Conservation (phyloP, 2,797 vertebrate species). For the Sebastes matsubarae region DNA sequence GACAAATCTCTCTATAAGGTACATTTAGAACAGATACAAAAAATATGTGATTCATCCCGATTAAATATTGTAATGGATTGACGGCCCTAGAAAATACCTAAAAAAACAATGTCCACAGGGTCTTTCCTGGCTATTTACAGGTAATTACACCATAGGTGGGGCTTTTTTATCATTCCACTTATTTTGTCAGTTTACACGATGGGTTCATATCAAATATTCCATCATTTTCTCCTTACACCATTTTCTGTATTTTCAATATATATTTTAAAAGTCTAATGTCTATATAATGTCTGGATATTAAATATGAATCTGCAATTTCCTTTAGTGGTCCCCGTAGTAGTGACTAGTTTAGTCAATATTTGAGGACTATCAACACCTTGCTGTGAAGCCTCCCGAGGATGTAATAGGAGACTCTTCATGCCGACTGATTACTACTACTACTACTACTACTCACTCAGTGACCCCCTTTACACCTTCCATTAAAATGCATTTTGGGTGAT, state of each 20-base stretch:
- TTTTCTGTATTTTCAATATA: too few species aligned
- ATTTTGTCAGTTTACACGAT: not conserved
- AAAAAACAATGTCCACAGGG: not conserved
- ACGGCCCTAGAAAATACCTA: not conserved
- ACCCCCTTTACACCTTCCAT: too few species aligned
- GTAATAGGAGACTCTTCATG: not conserved
- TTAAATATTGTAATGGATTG: too few species aligned
- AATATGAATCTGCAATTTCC: not conserved
- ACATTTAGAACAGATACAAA: too few species aligned
- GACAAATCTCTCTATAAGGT: too few species aligned
- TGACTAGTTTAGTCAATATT: not conserved
- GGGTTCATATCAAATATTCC: not conserved
- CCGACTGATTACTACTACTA: too few species aligned
- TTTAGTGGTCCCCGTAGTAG: not conserved
- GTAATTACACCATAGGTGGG: not conserved
- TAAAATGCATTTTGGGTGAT: too few species aligned
- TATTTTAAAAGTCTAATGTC: not conserved
- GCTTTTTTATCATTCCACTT: not conserved
- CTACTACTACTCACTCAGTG: too few species aligned
- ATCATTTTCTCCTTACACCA: not conserved
- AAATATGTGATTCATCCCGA: not conserved
- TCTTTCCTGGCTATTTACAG: not conserved
- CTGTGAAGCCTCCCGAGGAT: not conserved
- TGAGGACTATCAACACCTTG: not conserved
- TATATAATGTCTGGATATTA: not conserved